Evolutionary conservation across 2,797 vertebrate species (phyloP), one percentile per base, ranked within the genome.

Genomic region (Catostomus latipinnis): DNA sequence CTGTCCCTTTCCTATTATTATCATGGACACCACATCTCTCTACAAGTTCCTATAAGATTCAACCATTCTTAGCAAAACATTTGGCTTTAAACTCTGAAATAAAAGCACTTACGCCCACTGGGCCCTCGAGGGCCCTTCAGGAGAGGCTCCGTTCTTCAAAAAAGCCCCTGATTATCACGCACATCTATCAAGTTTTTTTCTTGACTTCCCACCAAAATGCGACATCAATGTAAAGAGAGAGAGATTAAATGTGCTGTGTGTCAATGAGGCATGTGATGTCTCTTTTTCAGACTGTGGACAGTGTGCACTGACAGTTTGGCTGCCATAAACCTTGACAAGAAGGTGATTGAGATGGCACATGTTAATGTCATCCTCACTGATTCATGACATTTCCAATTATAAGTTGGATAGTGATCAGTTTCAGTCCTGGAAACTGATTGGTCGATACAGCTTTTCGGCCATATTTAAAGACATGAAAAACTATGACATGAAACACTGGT

Each of bases 31-130:
- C 34, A 80, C 58, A 22, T 67, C 58, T 80, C 62, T 34, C 54
- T 16, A 73, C 73, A 62, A 61, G 77, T 71, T 82, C 70, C 65
- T 73, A 57, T 56, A 73, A 79, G 68, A 73, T 46, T 14, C 12
- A 80, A 65, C 49, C 34, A 50, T 70, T 81, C 18, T 12, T 11
- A 50, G 74, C 14, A 16, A 83, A 81, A 76, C 74, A 81, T 83
- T 79, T 43, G 14, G 61, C 65, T 78, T 63, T 62, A 73, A 67
- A 68, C 66, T 81, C 50, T 9, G 48, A 79, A 79, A 67, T 58
- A 60, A 78, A 75, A 69, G 72, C 50, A 66, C 71, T 71, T 76
- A 79, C 62, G 18, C 84, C 78, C 78, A 85, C 45, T 5, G 50
- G 57, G 56, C 77, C 76, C 76, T 78, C 34, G 18, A 46, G 62